Evolutionary conservation across 2,797 vertebrate species (phyloP), one percentile per base, ranked within the genome.

Genomic region (Hydrophis major): DNA sequence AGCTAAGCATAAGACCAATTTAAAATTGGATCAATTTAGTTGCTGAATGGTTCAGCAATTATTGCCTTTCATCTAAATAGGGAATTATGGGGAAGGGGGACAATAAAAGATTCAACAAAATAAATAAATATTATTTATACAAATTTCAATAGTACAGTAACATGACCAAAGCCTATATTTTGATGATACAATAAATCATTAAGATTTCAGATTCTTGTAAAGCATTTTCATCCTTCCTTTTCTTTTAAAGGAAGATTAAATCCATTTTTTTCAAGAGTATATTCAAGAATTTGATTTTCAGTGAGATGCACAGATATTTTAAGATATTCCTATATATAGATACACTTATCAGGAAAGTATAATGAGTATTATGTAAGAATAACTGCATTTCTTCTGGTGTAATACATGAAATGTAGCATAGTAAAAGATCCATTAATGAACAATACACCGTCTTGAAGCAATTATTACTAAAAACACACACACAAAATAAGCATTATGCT

Each of bases 401-500:
- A 61, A 13, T 86, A 6, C 50, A 2, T n/a, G 13, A 69, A 88
- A 27, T 56, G 60, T 59, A 88, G 66, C 18, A 47, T 18, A 56
- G 37, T 88, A 16, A 12, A 22, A 93, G 78, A 93, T 96, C 93
- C 91, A 91, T 91, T 3, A 0, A 91, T 95, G 95, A 94, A 95
- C 95, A 22, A 94, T 14, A 8, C 95, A 7, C 94, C 87, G 90
- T 90, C 90, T 94, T 95, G 94, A 92, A 95, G 0, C 3, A 2
- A 92, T 94, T 94, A 47, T 55, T 92, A 25, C 94, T 90, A 90
- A 95, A 97, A 94, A 96, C 96, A 98, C 96, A 96, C 96, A 97
- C 96, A 61, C 27, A 97, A 96, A 97, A 96, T 95, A 96, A 96
- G 96, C 96, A 96, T 96, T 96, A 96, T 94, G 95, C 95, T 97